These are phyloP conservation scores for Bombus fervidus DNA, from an alignment of 1,140 invertebrate species.

Conservation along the genomic window DNA sequence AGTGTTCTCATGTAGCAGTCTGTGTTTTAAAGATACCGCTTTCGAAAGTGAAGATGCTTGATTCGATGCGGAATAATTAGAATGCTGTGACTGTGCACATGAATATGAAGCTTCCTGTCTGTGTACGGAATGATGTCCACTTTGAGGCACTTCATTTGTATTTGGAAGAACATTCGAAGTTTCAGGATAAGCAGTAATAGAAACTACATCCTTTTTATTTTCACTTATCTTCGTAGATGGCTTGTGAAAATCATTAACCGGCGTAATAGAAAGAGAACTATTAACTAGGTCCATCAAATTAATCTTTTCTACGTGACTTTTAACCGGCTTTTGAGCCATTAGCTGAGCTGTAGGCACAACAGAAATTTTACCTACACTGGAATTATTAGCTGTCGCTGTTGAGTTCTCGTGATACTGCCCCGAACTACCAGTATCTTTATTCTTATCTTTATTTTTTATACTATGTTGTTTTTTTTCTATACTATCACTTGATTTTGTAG, in stretches of 20 bases:
- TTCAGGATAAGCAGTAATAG: constrained; percentile 75
- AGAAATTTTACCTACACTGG: constrained; percentile 71
- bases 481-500: constrained; percentile 61
- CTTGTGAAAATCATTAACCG: constrained; percentile 78
- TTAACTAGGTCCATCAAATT: constrained; percentile 74
- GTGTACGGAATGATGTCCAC: constrained; percentile 62
- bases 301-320: constrained; percentile 71
- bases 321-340: constrained; percentile 71
- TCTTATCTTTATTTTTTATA: constrained; percentile 72
- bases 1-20: constrained; percentile 64
- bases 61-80: constrained; percentile 38
- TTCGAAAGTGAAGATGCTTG: constrained; percentile 47
- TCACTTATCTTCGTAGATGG: constrained; percentile 64
- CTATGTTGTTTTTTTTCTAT: constrained; percentile 68
- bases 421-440: constrained; percentile 41
- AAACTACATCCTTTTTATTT: constrained; percentile 76
- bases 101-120: constrained; percentile 62
- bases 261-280: constrained; percentile 78
- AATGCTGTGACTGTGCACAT: constrained; percentile 47
- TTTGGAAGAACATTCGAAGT: constrained; percentile 53
- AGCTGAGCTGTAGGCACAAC: constrained; percentile 74
- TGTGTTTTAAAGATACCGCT: constrained; percentile 66
- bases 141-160: constrained; percentile 57
- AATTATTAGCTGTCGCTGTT: constrained; percentile 39
- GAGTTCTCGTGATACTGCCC: constrained; percentile 57